Evolutionary conservation across 1,140 invertebrate species (phyloP).

Genomic region (Linepithema humile): DNA sequence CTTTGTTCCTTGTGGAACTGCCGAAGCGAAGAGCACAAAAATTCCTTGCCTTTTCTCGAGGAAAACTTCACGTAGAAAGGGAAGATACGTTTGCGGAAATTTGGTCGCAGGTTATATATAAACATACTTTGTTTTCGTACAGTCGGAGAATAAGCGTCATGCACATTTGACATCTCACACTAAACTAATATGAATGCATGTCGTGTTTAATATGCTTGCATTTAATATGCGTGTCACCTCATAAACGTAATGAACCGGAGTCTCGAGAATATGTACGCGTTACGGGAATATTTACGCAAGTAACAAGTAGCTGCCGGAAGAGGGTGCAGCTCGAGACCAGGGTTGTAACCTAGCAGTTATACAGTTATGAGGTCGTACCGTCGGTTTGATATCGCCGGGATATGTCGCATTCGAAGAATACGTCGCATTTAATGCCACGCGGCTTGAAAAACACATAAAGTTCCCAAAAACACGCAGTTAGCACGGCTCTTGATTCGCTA

Average conservation of each 20-base stretch:
- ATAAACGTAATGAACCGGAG: slow-evolving; percentile 53
- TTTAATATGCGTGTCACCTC: slow-evolving; percentile 52
- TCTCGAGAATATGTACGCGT: slow-evolving; percentile 27
- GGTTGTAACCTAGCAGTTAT: slow-evolving; percentile 48
- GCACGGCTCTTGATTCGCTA: neutral
- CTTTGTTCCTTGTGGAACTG: neutral
- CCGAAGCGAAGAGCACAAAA: neutral
- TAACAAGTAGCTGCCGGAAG: slow-evolving; percentile 40
- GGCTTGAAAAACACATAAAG: slow-evolving; percentile 25
- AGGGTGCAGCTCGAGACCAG: neutral
- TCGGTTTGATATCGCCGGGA: slow-evolving; percentile 38
- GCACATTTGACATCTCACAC: slow-evolving; percentile 1
- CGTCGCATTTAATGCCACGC: slow-evolving; percentile 26
- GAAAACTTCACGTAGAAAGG: neutral
- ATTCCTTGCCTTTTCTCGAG: neutral
- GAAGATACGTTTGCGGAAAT: neutral
- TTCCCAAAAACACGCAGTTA: neutral
- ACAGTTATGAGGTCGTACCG: slow-evolving; percentile 44
- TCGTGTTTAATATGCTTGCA: slow-evolving; percentile 34
- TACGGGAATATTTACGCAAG: slow-evolving; percentile 54
- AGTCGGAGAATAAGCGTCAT: neutral
- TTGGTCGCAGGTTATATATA: neutral
- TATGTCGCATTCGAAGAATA: slow-evolving; percentile 24
- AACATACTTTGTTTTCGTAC: neutral
- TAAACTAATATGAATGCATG: slow-evolving; percentile 42